Evolutionary conservation across 2,888 invertebrate genomes (phyloP).

Genomic region (Opisthograptis luteolata): DNA sequence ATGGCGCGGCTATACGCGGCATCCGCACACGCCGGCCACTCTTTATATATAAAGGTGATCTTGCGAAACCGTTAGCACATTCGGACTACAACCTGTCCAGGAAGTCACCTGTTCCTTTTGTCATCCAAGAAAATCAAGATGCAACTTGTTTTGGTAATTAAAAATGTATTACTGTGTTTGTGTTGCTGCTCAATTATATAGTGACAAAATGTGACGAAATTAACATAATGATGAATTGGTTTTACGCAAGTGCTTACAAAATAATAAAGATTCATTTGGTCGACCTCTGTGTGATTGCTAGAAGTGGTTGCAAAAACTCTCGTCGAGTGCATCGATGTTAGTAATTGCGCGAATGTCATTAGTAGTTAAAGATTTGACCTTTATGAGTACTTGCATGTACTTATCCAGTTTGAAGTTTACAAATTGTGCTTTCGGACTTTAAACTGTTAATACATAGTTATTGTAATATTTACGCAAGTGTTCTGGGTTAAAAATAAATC

Average conservation of each 20-base stretch:
- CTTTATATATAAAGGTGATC: slow-evolving; percentile 77
- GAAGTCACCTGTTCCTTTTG: slow-evolving; percentile 73
- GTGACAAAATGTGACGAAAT: slow-evolving; percentile 8
- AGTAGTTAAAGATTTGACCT: slow-evolving; percentile 41
- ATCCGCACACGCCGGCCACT: slow-evolving; percentile 59
- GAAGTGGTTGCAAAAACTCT: slow-evolving; percentile 30
- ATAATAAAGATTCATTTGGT: slow-evolving; percentile 2
- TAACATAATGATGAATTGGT: slow-evolving; percentile 16
- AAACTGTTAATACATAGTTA: neutral
- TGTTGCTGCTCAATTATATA: slow-evolving; percentile 6
- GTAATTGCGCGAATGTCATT: slow-evolving; percentile 21
- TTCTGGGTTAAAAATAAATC: neutral
- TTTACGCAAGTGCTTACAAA: slow-evolving; percentile 9
- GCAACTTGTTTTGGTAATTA: slow-evolving; percentile 50
- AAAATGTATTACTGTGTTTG: slow-evolving; percentile 6
- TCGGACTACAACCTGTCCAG: slow-evolving; percentile 75
- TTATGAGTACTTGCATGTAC: slow-evolving; percentile 29
- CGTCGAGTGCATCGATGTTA: slow-evolving; percentile 26
- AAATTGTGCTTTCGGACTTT: neutral
- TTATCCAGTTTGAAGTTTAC: neutral
- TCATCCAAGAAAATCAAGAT: slow-evolving; percentile 57
- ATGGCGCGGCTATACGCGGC: slow-evolving; percentile 57
- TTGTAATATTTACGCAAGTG: neutral
- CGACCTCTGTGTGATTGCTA: slow-evolving; percentile 11
- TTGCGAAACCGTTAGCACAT: slow-evolving; percentile 80